Evolutionary conservation across 2,113 vertebrate species (phyloP).

Genomic region (Archocentrus centrarchus): DNA sequence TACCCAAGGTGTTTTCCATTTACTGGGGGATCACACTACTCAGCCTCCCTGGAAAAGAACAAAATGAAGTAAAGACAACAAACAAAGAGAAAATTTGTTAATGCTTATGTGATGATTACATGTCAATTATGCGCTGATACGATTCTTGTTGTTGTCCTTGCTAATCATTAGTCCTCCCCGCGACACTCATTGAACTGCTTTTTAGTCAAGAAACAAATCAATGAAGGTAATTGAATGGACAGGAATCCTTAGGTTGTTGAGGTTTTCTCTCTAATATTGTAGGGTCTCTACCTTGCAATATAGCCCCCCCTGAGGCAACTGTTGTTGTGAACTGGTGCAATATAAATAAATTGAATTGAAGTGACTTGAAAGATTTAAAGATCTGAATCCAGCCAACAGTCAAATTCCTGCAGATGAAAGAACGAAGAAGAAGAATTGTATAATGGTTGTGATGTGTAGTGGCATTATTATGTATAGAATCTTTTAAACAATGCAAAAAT

Average conservation of each 20-base stretch:
- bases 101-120: neutral
- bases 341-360: neutral
- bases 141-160: neutral
- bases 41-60: no score
- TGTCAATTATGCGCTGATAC: neutral
- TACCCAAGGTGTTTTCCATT: neutral
- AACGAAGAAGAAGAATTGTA: no score
- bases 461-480: neutral
- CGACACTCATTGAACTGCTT: neutral
- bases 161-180: neutral
- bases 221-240: neutral
- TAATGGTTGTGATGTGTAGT: neutral
- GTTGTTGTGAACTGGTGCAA: neutral
- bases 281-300: neutral
- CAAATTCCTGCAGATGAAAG: no score
- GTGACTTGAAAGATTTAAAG: constrained; percentile 3
- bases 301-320: neutral
- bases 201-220: constrained; percentile 1
- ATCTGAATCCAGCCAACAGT: neutral
- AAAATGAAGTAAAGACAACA: no score
- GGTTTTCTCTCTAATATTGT: neutral
- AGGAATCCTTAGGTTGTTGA: neutral
- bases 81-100: no score
- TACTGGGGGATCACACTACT: no score
- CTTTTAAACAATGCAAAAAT: neutral